Evolutionary conservation across 1,140 invertebrate genomes (phyloP).

Genomic region (Epicauta chinensis): DNA sequence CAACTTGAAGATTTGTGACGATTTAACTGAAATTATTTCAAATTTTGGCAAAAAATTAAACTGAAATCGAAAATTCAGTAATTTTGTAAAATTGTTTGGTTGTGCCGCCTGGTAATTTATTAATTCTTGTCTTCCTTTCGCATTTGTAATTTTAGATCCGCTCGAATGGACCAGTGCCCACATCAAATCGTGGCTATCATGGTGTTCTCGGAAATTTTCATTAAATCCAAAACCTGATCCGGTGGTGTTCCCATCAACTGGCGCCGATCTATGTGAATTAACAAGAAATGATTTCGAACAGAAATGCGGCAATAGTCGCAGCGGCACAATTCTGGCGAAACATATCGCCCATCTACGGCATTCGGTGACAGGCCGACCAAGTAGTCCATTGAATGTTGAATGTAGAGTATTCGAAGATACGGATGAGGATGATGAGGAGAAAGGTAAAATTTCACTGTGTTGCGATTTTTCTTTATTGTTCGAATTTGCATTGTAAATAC

Average conservation of each 20-base stretch:
- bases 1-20: no score
- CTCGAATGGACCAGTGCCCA: constrained; percentile 55
- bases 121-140: no score
- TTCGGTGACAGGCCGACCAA: constrained; percentile 45
- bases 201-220: constrained; percentile 55
- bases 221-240: constrained; percentile 49
- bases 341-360: constrained; percentile 47
- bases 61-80: no score
- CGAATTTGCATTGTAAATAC: no score
- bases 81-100: no score
- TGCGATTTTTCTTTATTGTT: no score
- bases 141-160: constrained; percentile 50
- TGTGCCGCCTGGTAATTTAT: no score
- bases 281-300: constrained; percentile 46
- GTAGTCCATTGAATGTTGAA: constrained; percentile 44
- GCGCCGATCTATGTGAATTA: constrained; percentile 52
- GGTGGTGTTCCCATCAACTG: constrained; percentile 51
- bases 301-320: constrained; percentile 41
- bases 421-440: constrained; percentile 25
- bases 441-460: constrained; percentile 14
- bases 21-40: no score
- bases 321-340: constrained; percentile 46
- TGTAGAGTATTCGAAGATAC: constrained; percentile 26
- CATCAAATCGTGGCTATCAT: constrained; percentile 58
- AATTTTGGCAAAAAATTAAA: no score